Percentiles rank a stretch among this genome's conserved stretches.
Conservation (phyloP, 1,140 invertebrate genomes). For the Aphaenogaster floridana region DNA sequence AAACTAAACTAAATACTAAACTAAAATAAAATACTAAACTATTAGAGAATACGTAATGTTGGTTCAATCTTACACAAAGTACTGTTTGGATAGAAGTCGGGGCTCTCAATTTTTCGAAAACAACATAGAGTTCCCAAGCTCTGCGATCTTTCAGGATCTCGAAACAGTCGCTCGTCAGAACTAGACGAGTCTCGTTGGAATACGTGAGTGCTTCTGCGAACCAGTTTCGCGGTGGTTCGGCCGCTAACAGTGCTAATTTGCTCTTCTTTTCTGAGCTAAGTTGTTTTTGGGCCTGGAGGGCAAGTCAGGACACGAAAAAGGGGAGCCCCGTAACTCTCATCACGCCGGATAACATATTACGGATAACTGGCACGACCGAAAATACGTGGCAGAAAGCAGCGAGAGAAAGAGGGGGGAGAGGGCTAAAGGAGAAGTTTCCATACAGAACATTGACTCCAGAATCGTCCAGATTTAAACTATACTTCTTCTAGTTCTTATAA, state of each 20-base stretch:
- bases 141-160: not conserved
- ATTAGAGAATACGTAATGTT: not conserved
- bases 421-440: not conserved
- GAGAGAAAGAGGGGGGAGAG: not conserved
- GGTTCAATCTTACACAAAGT: not conserved
- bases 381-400: not conserved
- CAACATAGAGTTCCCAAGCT: not conserved
- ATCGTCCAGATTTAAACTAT: not conserved
- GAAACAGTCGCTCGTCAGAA: not conserved
- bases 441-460: not conserved
- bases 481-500: not conserved
- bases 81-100: not conserved
- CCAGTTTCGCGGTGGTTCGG: constrained; percentile 57
- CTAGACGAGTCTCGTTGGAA: constrained; percentile 51
- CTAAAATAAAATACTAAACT: not conserved
- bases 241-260: constrained; percentile 32
- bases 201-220: constrained; percentile 63
- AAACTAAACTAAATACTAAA: not conserved
- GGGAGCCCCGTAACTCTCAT: constrained; percentile 37
- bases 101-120: not conserved
- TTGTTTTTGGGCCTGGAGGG: constrained; percentile 39
- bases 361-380: constrained; percentile 4
- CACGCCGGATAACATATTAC: constrained; percentile 42
- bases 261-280: constrained; percentile 42
- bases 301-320: constrained; percentile 38